These are phyloP conservation scores for Cariama cristata DNA, from an alignment of 2,113 vertebrate genomes.

Conservation along the genomic window DNA sequence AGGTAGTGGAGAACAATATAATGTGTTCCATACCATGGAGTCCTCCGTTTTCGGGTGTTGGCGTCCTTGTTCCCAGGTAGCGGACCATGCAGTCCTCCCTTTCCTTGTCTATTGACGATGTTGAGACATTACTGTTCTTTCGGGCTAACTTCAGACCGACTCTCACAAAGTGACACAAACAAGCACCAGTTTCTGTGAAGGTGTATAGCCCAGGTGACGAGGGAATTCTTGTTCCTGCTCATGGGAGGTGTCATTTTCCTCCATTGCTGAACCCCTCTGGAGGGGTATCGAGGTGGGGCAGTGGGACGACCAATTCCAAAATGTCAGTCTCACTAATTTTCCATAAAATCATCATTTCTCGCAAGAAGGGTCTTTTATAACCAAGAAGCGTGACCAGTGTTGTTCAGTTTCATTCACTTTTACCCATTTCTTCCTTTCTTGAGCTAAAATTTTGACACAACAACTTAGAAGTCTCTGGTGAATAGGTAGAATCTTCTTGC, in stretches of 20 bases:
- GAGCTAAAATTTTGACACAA: background rate
- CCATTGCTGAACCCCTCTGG: background rate
- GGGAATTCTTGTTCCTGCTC: background rate
- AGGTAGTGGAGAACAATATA: too few species aligned
- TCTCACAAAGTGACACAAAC: too few species aligned
- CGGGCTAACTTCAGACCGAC: too few species aligned
- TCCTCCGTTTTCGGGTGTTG: too few species aligned
- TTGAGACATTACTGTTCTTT: too few species aligned
- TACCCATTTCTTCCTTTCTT: background rate
- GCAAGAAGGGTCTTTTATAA: background rate
- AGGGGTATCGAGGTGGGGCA: rapidly evolving
- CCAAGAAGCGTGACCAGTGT: background rate
- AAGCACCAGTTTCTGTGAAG: background rate
- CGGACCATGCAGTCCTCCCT: too few species aligned
- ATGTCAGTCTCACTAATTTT: background rate
- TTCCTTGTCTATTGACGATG: too few species aligned
- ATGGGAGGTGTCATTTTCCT: background rate
- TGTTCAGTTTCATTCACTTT: background rate
- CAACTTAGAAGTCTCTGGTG: background rate
- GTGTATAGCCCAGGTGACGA: rapidly evolving
- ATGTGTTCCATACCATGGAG: too few species aligned
- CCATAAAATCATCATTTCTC: background rate
- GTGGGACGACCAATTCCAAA: background rate
- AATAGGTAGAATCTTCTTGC: background rate
- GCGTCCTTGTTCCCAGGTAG: too few species aligned